Base-by-base conservation (phyloP, 1,140 invertebrate species). In the Eufriesea mexicana region DNA sequence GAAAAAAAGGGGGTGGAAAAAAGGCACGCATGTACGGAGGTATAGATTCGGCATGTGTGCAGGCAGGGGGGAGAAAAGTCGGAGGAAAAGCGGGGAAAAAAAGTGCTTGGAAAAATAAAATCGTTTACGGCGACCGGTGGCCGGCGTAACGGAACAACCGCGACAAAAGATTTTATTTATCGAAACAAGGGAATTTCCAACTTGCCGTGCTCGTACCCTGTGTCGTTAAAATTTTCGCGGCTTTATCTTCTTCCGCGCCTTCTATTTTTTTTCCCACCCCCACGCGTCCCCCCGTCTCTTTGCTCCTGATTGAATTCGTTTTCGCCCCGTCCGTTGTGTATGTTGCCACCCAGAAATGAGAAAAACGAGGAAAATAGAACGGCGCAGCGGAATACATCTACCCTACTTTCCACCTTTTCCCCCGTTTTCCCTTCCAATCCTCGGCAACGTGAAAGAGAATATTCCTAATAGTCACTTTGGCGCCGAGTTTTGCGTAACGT, bases 121-220 rank as follows among this genome's bases (percentile, higher is more conserved):
- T 76, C 25, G 59, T 75, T 74, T 73, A 59, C 35, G 7, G 12
- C 0, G 14, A 14, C 6, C 10, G 10, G n/a, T n/a, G 18, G 68
- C 0, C 10, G 12, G 16, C 12, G 45, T 12, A 57, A n/a, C 35
- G 28, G 47, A 51, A 76, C 47, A 18, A 49, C 28, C 74, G 47
- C 47, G 74, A 64, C 47, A 18, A 76, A 76, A 76, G 74, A 76
- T 76, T 76, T 76, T 76, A 76, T 76, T 76, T 76, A 51, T 76
- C 59, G 59, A 76, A 49, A 62, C 74, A 51, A n/a, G 59, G 5
- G 25, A 25, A 61, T 75, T 49, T 71, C 25, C 68, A 28, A 71
- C 16, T 28, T 71, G 25, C 25, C 18, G 2, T 8, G n/a, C 10
- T 5, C n/a, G 16, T 25, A 18, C 12, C 9, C 25, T 16, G 8